A percentile compares a stretch with the other conserved stretches of the same genome.
Conservation (phyloP, 1,140 invertebrate genomes). For the Spodoptera frugiperda region DNA sequence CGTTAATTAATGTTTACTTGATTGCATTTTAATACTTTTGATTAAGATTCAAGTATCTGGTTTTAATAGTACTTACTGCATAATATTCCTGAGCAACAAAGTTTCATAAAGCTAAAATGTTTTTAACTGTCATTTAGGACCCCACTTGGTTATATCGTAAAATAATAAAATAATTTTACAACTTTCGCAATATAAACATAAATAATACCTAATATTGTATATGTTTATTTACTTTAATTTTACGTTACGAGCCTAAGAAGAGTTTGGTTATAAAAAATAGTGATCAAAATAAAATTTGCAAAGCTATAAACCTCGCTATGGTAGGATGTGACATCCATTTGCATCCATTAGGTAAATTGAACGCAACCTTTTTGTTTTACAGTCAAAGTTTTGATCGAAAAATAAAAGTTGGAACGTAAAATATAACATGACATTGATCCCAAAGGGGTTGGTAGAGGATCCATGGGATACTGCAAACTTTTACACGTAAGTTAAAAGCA, state of each 20-base stretch:
- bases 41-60: too few species aligned
- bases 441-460: too few species aligned
- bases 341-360: conserved; percentile 21
- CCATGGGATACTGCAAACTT: too few species aligned
- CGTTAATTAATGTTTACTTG: too few species aligned
- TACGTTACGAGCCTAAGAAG: conserved; percentile 1
- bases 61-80: too few species aligned
- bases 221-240: neutral
- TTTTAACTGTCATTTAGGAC: too few species aligned
- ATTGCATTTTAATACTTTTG: too few species aligned
- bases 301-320: neutral
- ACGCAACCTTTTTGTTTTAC: conserved; percentile 2
- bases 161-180: conserved; percentile 2
- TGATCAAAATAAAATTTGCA: conserved; percentile 9
- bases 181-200: neutral
- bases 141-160: neutral
- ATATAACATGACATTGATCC: too few species aligned
- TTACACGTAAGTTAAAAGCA: too few species aligned
- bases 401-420: neutral
- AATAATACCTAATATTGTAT: neutral
- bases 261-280: neutral
- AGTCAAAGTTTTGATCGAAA: neutral
- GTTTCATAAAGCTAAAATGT: too few species aligned
- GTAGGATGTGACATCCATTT: conserved; percentile 2
- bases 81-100: too few species aligned